Base-by-base conservation (phyloP, 2,888 invertebrate genomes). In the Bhutanitis thaidina region DNA sequence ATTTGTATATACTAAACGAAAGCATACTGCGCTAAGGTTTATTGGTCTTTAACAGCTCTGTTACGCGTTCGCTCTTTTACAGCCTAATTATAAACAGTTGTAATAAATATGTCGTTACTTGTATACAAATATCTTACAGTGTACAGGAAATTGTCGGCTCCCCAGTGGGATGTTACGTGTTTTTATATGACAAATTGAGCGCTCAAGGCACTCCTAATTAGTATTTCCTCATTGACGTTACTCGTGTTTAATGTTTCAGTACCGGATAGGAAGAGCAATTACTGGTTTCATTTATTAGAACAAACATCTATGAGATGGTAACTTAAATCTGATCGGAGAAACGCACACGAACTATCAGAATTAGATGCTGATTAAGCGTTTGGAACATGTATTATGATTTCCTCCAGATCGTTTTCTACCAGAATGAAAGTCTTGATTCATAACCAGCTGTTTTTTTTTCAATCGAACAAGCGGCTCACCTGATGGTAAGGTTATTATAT, bases 51-150 rank as follows among this genome's bases (percentile, higher is more conserved):
- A 50, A 50, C 38, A 44, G 29, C 15, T 43, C 38, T 43, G 40
- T 34, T 45, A 40, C 34, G 52, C 51, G 40, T 41, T 39, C 40
- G 27, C 44, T 41, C 30, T 58, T 66, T 63, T 61, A 62, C 59
- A 40, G 56, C 59, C 61, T 49, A 59, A 65, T 68, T 70, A 73
- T 71, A 74, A 75, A 74, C 73, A 68, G 67, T 41, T 46, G 66
- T 59, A 71, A 73, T 78, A 80, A 78, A 78, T 74, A 63, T 69
- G 71, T 76, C 75, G 61, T 65, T 69, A 62, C 52, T 53, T 49
- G 51, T 64, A 62, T 58, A 62, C 63, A 61, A 64, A 62, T 62
- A 62, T 61, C 62, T 61, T 56, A 43, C 43, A n/a, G 57, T 40
- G 49, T 52, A 56, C 77, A 74, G 77, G 79, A 80, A 71, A 74